Evolutionary conservation across 2,888 invertebrate genomes (phyloP), one percentile per base, ranked within the genome.

Genomic region (Philonicus albiceps): DNA sequence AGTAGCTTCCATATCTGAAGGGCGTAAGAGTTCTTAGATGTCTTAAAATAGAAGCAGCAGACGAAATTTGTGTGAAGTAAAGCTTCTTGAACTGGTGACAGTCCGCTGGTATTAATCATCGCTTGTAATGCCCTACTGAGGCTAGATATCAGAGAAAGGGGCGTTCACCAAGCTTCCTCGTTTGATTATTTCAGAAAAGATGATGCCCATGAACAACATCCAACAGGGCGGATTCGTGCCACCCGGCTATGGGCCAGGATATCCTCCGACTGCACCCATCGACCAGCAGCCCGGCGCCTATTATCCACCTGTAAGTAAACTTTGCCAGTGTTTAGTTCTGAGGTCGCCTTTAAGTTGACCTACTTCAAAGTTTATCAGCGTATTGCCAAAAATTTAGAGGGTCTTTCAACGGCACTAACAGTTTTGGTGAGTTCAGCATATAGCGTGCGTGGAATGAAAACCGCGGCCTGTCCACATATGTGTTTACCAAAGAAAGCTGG

Each of bases 191-290:
- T 22, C n/a, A 76, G 76, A 16, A 76, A 80, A 83, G 34, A 83
- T 83, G 83, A 90, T 90, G 89, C 90, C 90, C 27, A 90, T 91
- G 89, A 91, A 88, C 81, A 92, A 92, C 83, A 11, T 91, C 2
- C 90, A 91, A 80, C 90, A 91, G 83, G 92, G 91, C 22, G 92
- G 92, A 3, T 92, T 91, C 86, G 90, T 89, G 2, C 92, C 92
- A 3, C 90, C 90, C 2, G 90, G 89, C 4, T 90, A 89, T 88
- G 90, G 89, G 31, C 88, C 88, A 83, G 91, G 91, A 13, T 90
- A 89, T 40, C 90, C 90, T 86, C 74, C 90, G 34, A 89, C 88
- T 85, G 88, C 89, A 49, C 88, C 90, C 34, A 87, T 89, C 22
- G 89, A 89, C 7, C 89, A 90, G 8, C 87, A 85, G 55, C 88